Evolutionary conservation across 2,797 vertebrate species (phyloP).

Genomic region (Argentina silus): DNA sequence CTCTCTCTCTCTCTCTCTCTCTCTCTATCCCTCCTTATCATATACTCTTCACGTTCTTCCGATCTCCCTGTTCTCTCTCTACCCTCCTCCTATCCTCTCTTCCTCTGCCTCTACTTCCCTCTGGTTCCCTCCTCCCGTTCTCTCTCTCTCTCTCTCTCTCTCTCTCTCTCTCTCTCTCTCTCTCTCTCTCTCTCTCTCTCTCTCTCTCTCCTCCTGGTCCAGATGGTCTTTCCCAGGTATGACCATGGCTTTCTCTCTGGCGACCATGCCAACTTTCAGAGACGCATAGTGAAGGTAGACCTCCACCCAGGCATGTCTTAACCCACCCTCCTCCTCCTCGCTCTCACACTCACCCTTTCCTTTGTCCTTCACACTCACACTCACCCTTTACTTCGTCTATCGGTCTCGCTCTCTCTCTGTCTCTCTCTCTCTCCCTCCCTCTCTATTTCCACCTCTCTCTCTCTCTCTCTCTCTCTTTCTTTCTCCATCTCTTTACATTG

Average conservation of each 20-base stretch:
- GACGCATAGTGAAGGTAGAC: constrained; percentile 88
- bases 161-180: constrained; percentile 11
- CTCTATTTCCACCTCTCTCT: no score
- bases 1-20: not conserved
- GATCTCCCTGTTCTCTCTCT: constrained; percentile 5
- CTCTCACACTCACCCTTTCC: not conserved
- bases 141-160: constrained; percentile 6
- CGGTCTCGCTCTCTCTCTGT: not conserved
- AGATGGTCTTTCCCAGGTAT: constrained; percentile 91
- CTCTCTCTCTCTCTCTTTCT: constrained; percentile 17
- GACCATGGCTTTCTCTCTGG: constrained; percentile 85
- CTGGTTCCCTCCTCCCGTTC: not conserved
- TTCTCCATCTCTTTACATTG: not conserved
- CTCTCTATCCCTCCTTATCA: constrained; percentile 11
- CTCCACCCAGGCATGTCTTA: constrained; percentile 54
- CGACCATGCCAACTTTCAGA: constrained; percentile 84
- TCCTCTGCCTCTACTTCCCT: constrained; percentile 3
- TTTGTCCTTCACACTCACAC: not conserved
- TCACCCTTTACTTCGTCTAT: not conserved
- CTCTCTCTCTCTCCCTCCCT: constrained; percentile 11
- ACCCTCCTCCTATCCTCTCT: constrained; percentile 1
- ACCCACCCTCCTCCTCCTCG: not conserved
- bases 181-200: constrained; percentile 35
- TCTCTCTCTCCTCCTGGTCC: constrained; percentile 27
- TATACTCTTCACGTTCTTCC: constrained; percentile 7